Evolutionary conservation across 1,140 invertebrate genomes (phyloP), one percentile per base, ranked within the genome.

Genomic region (Holcopasites calliopsidis): DNA sequence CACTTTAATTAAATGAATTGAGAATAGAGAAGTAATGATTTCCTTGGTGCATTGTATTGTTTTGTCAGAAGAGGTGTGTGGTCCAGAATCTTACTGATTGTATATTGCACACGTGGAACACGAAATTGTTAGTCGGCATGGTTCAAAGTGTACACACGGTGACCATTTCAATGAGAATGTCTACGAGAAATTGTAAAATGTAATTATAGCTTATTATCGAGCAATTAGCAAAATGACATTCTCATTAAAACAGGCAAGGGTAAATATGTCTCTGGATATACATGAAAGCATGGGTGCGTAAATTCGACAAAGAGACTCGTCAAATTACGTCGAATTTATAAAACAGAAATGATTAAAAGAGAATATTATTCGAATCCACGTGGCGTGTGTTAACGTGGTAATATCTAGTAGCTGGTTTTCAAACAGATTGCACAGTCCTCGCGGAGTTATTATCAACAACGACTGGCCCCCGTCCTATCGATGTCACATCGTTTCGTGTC

Each of bases 401-500:
- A n/a, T n/a, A n/a, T n/a, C n/a, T n/a, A n/a, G n/a, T n/a, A n/a
- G n/a, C 21, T 11, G 65, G 26, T 28, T 42, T 26, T 52, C 33
- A 38, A 13, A 38, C 11, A n/a, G 35, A 38, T n/a, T 33, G 8
- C 16, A 42, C 2, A 26, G 47, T 58, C 35, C 47, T 44, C 38
- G 13, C 8, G 26, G 23, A 35, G n/a, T n/a, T n/a, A 18, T 42
- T n/a, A 23, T 68, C 89, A 47, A 57, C 78, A 52, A 40, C 47
- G 42, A 64, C 72, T 64, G 65, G 60, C 74, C 61, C 62, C 72
- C 62, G 75, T 82, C 79, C 79, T 58, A 66, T 65, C 69, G 60
- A 71, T 35, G 76, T 57, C 68, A 76, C 70, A 54, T 80, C 68
- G 77, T 57, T 68, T 83, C 82, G 66, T 61, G 44, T 74, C 44